phyloP scores from a whole-genome alignment of 2,113 vertebrate genomes.

The Gracilinanus agilis region DNA sequence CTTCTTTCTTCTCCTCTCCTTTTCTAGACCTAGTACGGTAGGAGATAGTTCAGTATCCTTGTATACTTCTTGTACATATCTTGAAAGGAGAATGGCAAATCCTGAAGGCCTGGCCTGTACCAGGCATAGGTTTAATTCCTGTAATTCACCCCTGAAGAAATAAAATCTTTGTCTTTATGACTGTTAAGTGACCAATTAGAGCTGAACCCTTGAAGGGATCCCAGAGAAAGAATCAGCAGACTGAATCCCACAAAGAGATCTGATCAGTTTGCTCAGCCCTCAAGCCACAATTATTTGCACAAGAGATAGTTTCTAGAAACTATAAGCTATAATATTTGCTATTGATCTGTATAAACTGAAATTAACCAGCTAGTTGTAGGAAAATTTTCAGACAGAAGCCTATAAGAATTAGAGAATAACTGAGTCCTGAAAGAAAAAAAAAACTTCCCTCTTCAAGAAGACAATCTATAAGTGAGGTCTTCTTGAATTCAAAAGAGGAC shows the following conservation, averaged over 20 bases:
- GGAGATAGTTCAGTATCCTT: not conserved
- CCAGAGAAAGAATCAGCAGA: not conserved
- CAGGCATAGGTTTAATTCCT: not conserved
- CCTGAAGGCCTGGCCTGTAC: not conserved
- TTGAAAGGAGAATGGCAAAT: not conserved
- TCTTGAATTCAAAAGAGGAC: not conserved
- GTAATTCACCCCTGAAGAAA: not conserved
- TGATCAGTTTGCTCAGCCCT: not conserved
- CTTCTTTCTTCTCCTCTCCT: not conserved
- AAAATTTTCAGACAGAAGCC: not conserved
- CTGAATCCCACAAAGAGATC: not conserved
- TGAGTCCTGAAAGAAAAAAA: not conserved
- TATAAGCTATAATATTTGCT: not conserved
- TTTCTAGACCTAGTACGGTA: not conserved
- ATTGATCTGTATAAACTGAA: not conserved
- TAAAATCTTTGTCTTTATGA: not conserved
- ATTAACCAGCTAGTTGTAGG: not conserved
- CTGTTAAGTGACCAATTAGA: not conserved
- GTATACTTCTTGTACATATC: not conserved
- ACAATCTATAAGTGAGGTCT: not conserved
- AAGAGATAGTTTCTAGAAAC: not conserved
- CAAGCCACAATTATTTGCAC: not conserved
- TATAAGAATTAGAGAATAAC: not conserved
- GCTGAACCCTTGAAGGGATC: not conserved
- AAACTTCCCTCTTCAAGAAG: not conserved